phyloP scores from a whole-genome alignment of 2,113 vertebrate species.

The Elaphurus davidianus region DNA sequence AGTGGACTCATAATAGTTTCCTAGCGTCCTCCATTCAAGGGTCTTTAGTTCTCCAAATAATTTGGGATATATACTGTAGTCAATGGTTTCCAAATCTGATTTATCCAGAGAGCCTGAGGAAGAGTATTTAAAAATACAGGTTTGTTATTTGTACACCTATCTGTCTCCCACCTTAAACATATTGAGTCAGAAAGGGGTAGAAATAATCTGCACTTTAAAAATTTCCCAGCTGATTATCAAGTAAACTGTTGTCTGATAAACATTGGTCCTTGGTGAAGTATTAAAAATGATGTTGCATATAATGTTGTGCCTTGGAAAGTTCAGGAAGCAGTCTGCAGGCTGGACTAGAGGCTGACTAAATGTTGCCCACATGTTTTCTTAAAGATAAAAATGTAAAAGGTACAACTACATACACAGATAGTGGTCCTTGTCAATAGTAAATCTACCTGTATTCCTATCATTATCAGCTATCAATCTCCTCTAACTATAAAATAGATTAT shows the following conservation, averaged over 20 bases:
- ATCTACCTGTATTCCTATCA: not conserved
- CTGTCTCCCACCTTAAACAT: not conserved
- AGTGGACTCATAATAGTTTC: not conserved
- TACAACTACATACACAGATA: not conserved
- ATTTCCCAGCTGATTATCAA: not conserved
- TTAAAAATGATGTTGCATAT: not conserved
- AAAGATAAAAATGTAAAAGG: not conserved
- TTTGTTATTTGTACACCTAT: not conserved
- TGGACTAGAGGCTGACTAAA: not conserved
- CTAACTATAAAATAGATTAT: constrained; percentile 1
- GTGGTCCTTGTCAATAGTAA: not conserved
- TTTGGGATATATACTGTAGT: not conserved
- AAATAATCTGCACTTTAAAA: not conserved
- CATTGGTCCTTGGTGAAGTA: not conserved
- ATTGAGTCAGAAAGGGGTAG: not conserved
- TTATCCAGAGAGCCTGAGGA: not conserved
- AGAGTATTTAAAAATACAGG: not conserved
- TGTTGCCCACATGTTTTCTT: not conserved
- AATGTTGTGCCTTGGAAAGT: not conserved
- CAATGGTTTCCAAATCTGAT: not conserved
- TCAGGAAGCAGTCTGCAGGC: not conserved
- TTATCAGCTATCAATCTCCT: not conserved
- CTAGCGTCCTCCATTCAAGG: not conserved
- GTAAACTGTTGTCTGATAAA: not conserved
- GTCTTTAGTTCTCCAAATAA: not conserved